A percentile compares a stretch with the other conserved stretches of the same genome.
Evolutionary conservation across 2,113 vertebrate species (phyloP).

Genomic region (Sebastes schlegelii): DNA sequence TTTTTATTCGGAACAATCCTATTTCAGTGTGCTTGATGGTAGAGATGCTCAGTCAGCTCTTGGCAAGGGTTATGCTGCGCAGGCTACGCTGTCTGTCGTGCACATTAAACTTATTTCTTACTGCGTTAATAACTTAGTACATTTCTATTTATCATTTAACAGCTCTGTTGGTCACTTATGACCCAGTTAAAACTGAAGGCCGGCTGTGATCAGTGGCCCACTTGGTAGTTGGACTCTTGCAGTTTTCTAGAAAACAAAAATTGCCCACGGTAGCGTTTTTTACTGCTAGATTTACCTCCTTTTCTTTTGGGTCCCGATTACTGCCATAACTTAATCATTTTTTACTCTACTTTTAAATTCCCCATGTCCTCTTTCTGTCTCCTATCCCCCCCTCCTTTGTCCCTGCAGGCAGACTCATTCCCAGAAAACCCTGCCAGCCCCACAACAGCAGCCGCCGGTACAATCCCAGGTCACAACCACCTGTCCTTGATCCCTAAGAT

Average conservation of each 20-base stretch:
- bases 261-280: constrained; percentile 4
- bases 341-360: no score
- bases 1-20: no score
- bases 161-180: constrained; percentile 27
- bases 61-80: no score
- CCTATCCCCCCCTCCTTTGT: constrained; percentile 71
- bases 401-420: constrained; percentile 87
- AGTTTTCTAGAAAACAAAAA: background rate
- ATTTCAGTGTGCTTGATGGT: no score
- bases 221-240: constrained; percentile 9
- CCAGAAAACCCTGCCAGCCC: constrained; percentile 82
- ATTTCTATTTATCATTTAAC: background rate
- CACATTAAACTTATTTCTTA: background rate
- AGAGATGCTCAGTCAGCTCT: no score
- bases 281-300: constrained; percentile 7
- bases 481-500: constrained; percentile 89
- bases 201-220: constrained; percentile 33
- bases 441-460: constrained; percentile 54
- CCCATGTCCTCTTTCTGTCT: constrained; percentile 22
- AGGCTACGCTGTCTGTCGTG: no score
- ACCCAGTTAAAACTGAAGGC: constrained; percentile 31
- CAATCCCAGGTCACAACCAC: constrained; percentile 82
- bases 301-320: constrained; percentile 7
- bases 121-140: background rate
- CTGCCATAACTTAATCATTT: no score